phyloP scores from a whole-genome alignment of 1,140 invertebrate species.

The Papilio xuthus region DNA sequence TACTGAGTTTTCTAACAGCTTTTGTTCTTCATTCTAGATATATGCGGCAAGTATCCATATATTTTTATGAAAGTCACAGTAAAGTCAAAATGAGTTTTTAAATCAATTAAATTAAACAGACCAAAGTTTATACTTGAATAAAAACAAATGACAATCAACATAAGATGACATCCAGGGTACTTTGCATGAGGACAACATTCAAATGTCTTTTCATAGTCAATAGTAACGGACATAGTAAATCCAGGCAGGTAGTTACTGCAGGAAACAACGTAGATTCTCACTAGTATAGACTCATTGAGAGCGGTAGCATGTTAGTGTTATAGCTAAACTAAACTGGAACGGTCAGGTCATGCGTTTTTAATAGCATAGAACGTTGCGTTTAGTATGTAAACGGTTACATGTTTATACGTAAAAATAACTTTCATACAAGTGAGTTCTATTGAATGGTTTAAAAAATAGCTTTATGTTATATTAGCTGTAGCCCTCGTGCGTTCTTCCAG shows the following conservation, averaged over 20 bases:
- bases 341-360: constrained; percentile 4
- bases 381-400: not conserved
- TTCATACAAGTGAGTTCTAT: too few species aligned
- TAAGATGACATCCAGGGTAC: not conserved
- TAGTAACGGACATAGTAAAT: not conserved
- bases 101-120: too few species aligned
- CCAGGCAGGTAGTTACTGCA: not conserved
- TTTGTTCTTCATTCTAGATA: not conserved
- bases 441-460: too few species aligned
- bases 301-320: constrained; percentile 7
- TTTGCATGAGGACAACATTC: not conserved
- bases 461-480: too few species aligned
- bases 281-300: not conserved
- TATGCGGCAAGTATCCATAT: too few species aligned
- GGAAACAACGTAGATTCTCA: not conserved
- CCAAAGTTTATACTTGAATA: too few species aligned
- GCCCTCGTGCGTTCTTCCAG: too few species aligned
- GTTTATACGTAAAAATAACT: not conserved
- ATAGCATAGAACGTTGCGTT: not conserved
- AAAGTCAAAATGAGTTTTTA: too few species aligned
- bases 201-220: not conserved
- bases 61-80: too few species aligned
- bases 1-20: not conserved
- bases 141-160: not conserved
- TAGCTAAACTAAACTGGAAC: not conserved